A percentile compares a stretch with the other conserved stretches of the same genome.
Conservation (phyloP, 2,797 vertebrate genomes). For the Presbytis comata region DNA sequence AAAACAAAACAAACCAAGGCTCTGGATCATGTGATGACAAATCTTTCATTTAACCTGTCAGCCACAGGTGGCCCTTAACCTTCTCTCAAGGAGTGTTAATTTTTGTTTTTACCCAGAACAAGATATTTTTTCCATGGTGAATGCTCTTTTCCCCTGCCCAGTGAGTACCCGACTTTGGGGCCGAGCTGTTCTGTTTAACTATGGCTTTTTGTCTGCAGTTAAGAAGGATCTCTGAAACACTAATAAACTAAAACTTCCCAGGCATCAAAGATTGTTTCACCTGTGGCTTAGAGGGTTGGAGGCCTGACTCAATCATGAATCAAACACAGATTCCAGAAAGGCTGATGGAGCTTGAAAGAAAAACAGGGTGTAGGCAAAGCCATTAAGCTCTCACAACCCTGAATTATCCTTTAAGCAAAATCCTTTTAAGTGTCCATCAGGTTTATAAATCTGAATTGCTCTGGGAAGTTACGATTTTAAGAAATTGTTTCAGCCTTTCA, state of each 20-base stretch:
- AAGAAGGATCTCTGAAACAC: background rate
- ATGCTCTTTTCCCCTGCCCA: background rate
- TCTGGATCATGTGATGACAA: background rate
- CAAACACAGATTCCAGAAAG: slow-evolving; percentile 40
- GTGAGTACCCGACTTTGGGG: background rate
- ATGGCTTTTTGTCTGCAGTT: background rate
- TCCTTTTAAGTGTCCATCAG: background rate
- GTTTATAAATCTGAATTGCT: slow-evolving; percentile 34
- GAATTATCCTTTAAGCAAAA: slow-evolving; percentile 28
- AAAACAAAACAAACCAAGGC: background rate
- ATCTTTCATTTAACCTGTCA: background rate
- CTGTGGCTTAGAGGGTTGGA: background rate
- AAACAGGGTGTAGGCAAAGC: background rate
- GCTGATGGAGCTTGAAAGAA: slow-evolving; percentile 44
- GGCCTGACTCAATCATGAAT: background rate
- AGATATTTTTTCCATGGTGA: background rate
- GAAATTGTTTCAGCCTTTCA: background rate
- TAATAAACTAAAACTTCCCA: background rate
- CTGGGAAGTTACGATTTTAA: background rate
- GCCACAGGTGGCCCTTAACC: background rate
- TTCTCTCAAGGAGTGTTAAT: background rate
- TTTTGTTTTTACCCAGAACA: slow-evolving; percentile 1
- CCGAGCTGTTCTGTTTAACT: background rate
- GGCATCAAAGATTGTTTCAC: slow-evolving; percentile 1
- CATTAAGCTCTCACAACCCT: background rate